Conservation (phyloP, 2,113 vertebrate species). For the Phylloscopus whistleri region DNA sequence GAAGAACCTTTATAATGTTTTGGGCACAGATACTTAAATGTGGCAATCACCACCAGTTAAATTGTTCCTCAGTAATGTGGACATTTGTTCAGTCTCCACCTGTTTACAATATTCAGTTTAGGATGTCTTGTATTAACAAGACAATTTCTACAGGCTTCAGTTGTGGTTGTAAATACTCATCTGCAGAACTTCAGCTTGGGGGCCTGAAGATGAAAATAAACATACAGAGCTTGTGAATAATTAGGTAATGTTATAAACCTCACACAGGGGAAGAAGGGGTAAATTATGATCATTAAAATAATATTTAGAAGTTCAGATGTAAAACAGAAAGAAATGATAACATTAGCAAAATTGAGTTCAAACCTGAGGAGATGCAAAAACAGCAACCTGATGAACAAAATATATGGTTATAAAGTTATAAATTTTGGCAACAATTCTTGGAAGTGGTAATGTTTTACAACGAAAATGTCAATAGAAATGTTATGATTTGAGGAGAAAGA, state of each 20-base stretch:
- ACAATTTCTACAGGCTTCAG: background rate
- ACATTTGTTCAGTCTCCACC: background rate
- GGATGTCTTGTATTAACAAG: background rate
- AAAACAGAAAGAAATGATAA: background rate
- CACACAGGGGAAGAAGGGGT: background rate
- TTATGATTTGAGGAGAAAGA: background rate
- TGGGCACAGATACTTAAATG: background rate
- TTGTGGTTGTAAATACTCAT: background rate
- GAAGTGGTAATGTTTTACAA: background rate
- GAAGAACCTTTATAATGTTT: background rate
- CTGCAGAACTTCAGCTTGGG: background rate
- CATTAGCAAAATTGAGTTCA: background rate
- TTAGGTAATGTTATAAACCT: background rate
- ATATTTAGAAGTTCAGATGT: background rate
- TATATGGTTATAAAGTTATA: background rate
- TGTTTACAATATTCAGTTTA: background rate
- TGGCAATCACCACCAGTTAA: background rate
- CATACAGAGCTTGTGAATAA: background rate
- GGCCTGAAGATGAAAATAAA: background rate
- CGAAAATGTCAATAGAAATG: background rate
- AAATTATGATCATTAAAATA: background rate
- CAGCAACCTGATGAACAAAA: background rate
- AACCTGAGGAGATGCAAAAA: background rate
- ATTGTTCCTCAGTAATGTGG: background rate
- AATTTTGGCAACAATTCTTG: background rate